These are phyloP conservation scores for Alces alces DNA, from an alignment of 2,113 vertebrate genomes.

Conservation along the genomic window DNA sequence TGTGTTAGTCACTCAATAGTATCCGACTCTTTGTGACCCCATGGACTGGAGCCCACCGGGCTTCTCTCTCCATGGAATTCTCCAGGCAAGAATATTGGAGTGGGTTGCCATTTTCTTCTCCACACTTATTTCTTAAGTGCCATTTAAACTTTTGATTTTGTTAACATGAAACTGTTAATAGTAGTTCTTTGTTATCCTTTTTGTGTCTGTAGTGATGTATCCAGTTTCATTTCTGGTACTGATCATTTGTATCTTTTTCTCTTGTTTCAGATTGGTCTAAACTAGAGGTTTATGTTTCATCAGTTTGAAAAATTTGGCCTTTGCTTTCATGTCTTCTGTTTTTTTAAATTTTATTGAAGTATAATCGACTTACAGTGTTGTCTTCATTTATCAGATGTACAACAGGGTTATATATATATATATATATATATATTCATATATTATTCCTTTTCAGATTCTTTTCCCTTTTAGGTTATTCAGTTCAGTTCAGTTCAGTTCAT, in stretches of 20 bases:
- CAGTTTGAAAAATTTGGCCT: background rate
- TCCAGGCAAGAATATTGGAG: background rate
- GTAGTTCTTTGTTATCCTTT: background rate
- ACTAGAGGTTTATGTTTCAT: background rate
- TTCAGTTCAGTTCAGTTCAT: background rate
- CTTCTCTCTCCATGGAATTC: background rate
- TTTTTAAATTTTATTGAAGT: background rate
- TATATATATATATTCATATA: background rate
- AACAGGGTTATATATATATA: background rate
- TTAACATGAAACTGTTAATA: background rate
- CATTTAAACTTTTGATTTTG: background rate
- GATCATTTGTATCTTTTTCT: background rate
- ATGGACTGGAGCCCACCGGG: background rate
- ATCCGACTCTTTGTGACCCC: accelerated
- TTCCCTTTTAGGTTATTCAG: background rate
- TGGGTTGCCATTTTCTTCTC: background rate
- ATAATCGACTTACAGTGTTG: background rate
- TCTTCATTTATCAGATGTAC: background rate
- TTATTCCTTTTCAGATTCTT: background rate
- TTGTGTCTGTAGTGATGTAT: background rate
- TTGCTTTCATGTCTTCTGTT: background rate
- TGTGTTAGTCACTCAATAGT: background rate
- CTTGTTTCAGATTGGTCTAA: background rate
- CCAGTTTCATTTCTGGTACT: background rate
- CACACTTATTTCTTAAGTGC: background rate